phyloP scores from a whole-genome alignment of 92 coral and sea anemone species.

The Zoanthus solanderi region DNA sequence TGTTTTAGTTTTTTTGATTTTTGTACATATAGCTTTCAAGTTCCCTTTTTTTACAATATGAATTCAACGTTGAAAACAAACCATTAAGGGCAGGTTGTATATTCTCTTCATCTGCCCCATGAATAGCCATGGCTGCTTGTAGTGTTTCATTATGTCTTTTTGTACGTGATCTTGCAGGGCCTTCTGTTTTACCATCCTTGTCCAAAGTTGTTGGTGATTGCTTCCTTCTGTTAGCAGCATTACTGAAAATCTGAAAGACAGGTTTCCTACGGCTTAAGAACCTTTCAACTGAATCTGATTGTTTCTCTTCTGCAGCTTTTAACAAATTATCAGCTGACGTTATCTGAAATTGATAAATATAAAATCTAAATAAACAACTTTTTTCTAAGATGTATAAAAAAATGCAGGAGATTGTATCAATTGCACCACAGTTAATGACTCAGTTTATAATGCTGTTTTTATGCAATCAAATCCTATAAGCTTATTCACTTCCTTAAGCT shows the following conservation, averaged over 20 bases:
- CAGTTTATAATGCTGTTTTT: too few relatives aligned
- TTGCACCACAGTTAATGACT: too few relatives aligned
- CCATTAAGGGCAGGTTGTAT: constrained; percentile 62
- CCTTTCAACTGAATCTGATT: not conserved
- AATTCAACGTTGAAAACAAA: constrained; percentile 49
- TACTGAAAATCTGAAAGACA: not conserved
- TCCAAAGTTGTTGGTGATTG: not conserved
- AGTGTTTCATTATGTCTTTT: constrained; percentile 47
- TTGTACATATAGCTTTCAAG: constrained; percentile 21
- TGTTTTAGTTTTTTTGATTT: constrained; percentile 39
- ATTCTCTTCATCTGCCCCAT: constrained; percentile 46
- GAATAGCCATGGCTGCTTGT: constrained; percentile 36
- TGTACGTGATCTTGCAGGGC: constrained; percentile 38
- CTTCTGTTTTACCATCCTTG: not conserved
- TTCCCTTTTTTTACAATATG: constrained; percentile 29
- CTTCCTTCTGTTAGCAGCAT: constrained; percentile 2
- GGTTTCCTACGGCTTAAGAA: not conserved
- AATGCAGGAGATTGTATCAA: too few relatives aligned
- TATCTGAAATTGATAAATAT: not conserved
- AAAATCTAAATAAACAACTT: not conserved
- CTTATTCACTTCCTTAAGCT: too few relatives aligned
- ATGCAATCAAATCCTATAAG: too few relatives aligned
- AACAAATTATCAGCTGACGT: not conserved
- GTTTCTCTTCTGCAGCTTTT: constrained; percentile 1
- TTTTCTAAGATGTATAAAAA: not conserved